Evolutionary conservation across 2,113 vertebrate species (phyloP).

Genomic region (Pangasianodon hypophthalmus): DNA sequence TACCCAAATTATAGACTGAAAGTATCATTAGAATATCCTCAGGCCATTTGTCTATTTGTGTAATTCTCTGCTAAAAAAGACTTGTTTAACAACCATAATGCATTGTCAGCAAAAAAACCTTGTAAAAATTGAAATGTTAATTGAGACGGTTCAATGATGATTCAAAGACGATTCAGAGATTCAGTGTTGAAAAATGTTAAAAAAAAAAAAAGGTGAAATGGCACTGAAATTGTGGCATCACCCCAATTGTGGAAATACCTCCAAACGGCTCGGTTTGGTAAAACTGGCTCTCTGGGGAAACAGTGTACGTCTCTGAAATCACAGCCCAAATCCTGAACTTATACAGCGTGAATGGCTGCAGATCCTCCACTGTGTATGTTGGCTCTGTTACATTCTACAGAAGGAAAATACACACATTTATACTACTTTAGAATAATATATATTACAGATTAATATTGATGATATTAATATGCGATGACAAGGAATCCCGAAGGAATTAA

Average conservation of each 20-base stretch:
- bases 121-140: not conserved
- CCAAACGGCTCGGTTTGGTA: constrained; percentile 72
- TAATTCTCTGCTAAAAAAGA: not conserved
- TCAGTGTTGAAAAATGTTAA: not conserved
- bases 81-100: no score
- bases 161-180: not conserved
- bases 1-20: not conserved
- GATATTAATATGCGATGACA: no score
- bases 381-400: constrained; percentile 69
- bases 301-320: constrained; percentile 68
- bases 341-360: constrained; percentile 75
- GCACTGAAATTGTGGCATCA: not conserved
- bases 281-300: constrained; percentile 65
- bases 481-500: not conserved
- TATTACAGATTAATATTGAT: no score
- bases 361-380: constrained; percentile 60
- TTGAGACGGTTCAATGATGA: not conserved
- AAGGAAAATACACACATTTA: constrained; percentile 12
- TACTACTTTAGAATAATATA: no score
- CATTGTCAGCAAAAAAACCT: no score
- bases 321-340: constrained; percentile 77
- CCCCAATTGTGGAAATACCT: constrained; percentile 63
- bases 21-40: not conserved
- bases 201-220: not conserved
- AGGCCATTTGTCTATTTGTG: not conserved